phyloP scores from a whole-genome alignment of 2,113 vertebrate genomes.

The Thermophis baileyi region DNA sequence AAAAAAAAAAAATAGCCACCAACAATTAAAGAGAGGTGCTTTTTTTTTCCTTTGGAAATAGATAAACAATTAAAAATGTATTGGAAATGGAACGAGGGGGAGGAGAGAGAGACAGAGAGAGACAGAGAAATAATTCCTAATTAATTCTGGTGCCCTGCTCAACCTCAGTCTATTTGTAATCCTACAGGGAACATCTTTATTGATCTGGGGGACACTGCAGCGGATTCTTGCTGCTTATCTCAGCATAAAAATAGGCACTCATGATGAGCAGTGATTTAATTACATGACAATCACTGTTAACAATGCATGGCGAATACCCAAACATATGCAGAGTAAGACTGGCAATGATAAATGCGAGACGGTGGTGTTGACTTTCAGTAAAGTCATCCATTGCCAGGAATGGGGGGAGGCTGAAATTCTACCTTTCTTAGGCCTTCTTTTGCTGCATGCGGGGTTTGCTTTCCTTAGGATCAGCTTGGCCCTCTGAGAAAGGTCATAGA shows the following conservation, averaged over 20 bases:
- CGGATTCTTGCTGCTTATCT: conserved; percentile 86
- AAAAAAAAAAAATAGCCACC: conserved; percentile 22
- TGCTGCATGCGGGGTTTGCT: background rate
- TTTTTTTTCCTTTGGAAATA: conserved; percentile 60
- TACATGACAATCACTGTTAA: conserved; percentile 97
- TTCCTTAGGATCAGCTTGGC: conserved; percentile 13
- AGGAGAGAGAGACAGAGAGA: background rate
- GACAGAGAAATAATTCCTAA: conserved; percentile 86
- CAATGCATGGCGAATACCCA: conserved; percentile 81
- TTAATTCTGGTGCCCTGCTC: conserved; percentile 87
- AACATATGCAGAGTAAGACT: conserved; percentile 78
- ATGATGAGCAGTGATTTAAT: conserved; percentile 94
- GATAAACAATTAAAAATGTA: conserved; percentile 82
- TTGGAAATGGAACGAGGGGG: conserved; percentile 69
- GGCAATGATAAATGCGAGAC: conserved; percentile 89
- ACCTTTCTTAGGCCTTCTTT: background rate
- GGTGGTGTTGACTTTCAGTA: conserved; percentile 70
- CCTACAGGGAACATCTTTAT: conserved; percentile 90
- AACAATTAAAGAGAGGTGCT: conserved; percentile 33
- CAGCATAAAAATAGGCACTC: conserved; percentile 88
- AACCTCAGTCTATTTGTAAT: conserved; percentile 86
- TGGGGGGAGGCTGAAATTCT: conserved; percentile 15
- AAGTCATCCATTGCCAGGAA: conserved; percentile 59
- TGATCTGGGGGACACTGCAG: conserved; percentile 84
- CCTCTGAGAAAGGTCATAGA: background rate